Evolutionary conservation across 2,888 invertebrate genomes (phyloP).

Genomic region (Drosophila pegasa): DNA sequence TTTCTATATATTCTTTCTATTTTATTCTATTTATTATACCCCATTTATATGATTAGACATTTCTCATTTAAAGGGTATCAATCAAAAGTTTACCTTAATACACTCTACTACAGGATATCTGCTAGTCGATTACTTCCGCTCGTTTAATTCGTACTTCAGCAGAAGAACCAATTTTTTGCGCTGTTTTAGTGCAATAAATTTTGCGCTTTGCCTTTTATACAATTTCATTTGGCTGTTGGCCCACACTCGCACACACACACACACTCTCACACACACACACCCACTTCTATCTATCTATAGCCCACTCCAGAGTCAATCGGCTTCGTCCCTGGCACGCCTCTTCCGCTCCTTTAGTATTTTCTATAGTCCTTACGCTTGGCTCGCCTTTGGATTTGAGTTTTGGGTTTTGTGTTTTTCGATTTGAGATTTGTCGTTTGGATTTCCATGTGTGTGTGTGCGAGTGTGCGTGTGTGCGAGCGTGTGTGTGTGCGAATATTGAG

Average conservation of each 20-base stretch:
- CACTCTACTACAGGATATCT: constrained; percentile 22
- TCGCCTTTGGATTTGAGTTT: constrained; percentile 80
- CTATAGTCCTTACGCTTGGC: constrained; percentile 65
- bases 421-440: constrained; percentile 72
- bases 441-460: constrained; percentile 37
- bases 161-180: constrained; percentile 53
- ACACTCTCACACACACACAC: neutral
- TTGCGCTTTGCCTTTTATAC: constrained; percentile 77
- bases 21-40: neutral
- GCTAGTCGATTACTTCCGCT: neutral
- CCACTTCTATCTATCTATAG: constrained; percentile 3
- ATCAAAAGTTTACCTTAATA: neutral
- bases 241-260: constrained; percentile 9
- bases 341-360: constrained; percentile 12
- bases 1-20: too few species aligned
- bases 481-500: constrained; percentile 66
- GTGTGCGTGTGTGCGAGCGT: constrained; percentile 19
- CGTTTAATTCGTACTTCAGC: constrained; percentile 12
- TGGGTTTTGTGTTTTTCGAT: constrained; percentile 75
- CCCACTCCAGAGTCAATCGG: constrained; percentile 37
- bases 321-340: neutral
- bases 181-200: constrained; percentile 69
- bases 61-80: neutral
- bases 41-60: neutral
- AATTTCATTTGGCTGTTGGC: constrained; percentile 69